Percentiles rank a stretch among this genome's conserved stretches.
These are phyloP conservation scores for Hypomesus transpacificus DNA, from an alignment of 2,113 vertebrate species.

Conservation along the genomic window DNA sequence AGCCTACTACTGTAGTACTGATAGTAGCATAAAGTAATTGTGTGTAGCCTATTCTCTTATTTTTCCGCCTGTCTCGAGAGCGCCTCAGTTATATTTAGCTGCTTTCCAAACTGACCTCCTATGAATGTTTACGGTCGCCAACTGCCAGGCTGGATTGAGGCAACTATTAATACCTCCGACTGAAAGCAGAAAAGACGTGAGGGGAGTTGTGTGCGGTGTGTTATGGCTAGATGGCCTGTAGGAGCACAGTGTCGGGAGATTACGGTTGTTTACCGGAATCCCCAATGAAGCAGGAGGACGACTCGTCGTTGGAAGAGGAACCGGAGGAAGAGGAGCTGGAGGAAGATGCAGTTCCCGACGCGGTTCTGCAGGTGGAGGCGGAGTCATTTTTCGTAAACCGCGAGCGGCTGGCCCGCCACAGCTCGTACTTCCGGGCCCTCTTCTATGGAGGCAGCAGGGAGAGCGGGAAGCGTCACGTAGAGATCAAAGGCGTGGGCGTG, in stretches of 20 bases:
- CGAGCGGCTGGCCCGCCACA: conserved; percentile 67
- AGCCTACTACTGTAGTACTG: conserved; percentile 30
- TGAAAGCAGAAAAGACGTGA: conserved; percentile 4
- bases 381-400: conserved; percentile 78
- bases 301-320: conserved; percentile 10
- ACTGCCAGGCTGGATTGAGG: too few relatives aligned
- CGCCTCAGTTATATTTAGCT: conserved; percentile 35
- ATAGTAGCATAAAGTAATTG: neutral
- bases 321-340: conserved; percentile 17
- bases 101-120: conserved; percentile 39
- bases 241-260: conserved; percentile 1
- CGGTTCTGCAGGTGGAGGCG: conserved; percentile 69
- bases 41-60: neutral
- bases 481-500: conserved; percentile 70
- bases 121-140: neutral
- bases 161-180: too few relatives aligned
- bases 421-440: conserved; percentile 81
- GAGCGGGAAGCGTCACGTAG: conserved; percentile 65
- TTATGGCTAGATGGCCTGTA: conserved; percentile 55
- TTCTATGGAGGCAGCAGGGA: conserved; percentile 81
- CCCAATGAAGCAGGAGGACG: conserved; percentile 12
- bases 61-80: neutral
- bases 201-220: conserved; percentile 12
- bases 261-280: neutral
- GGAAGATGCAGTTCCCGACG: conserved; percentile 38